Evolutionary conservation across 2,888 invertebrate species (phyloP).

Genomic region (Caenorhabditis doughertyi): DNA sequence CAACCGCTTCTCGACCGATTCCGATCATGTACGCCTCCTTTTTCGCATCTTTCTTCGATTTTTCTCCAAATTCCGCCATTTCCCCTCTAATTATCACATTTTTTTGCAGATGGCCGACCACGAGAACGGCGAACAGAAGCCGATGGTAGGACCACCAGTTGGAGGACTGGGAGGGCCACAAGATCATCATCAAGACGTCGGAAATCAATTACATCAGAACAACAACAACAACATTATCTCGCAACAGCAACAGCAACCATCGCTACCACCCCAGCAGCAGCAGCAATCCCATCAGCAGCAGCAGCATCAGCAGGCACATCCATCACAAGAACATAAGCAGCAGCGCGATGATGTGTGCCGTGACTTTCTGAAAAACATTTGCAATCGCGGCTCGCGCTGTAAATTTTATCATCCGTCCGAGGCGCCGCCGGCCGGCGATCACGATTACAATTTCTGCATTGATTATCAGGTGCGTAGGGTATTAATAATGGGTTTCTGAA

Average conservation of each 20-base stretch:
- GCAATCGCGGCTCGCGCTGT: constrained; percentile 86
- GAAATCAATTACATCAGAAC: not conserved
- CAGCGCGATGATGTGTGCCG: constrained; percentile 85
- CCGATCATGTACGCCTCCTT: not conserved
- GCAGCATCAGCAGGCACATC: not conserved
- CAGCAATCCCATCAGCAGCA: constrained; percentile 3
- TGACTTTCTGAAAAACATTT: constrained; percentile 86
- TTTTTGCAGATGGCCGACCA: constrained; percentile 51
- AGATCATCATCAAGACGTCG: too few species aligned
- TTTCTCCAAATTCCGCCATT: not conserved
- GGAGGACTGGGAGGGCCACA: too few species aligned
- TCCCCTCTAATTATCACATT: not conserved
- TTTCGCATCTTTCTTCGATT: not conserved
- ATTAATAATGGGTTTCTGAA: not conserved
- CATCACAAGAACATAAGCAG: constrained; percentile 11
- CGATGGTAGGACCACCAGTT: not conserved
- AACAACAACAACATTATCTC: not conserved
- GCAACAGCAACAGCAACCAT: constrained; percentile 9
- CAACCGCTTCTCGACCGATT: too few species aligned
- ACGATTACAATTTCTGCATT: constrained; percentile 85
- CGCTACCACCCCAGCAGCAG: not conserved
- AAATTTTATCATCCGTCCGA: constrained; percentile 85
- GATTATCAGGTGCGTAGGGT: constrained; percentile 85
- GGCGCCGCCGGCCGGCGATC: constrained; percentile 72
- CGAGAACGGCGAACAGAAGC: constrained; percentile 49